Percentiles rank a stretch among this genome's conserved stretches.
Conservation (phyloP, 2,113 vertebrate genomes). For the Toxotes chatareus region DNA sequence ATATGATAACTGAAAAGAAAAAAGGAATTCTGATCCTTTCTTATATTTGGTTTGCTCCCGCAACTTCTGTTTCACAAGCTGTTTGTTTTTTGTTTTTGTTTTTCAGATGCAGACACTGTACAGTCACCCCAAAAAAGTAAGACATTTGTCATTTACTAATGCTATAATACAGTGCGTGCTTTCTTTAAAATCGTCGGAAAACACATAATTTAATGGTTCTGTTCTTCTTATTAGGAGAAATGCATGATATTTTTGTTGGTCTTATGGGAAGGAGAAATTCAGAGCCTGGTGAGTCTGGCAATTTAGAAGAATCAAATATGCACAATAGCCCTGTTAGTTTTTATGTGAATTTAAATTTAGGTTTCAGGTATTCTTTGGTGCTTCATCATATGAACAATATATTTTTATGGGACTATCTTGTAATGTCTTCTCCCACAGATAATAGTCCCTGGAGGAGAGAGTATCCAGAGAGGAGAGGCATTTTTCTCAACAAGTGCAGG, state of each 20-base stretch:
- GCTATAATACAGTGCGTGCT: not conserved
- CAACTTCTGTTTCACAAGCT: not conserved
- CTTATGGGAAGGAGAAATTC: constrained; percentile 92
- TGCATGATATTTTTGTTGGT: constrained; percentile 96
- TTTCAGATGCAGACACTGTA: constrained; percentile 67
- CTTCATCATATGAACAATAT: not conserved
- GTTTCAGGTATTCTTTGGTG: not conserved
- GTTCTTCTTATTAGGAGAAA: constrained; percentile 84
- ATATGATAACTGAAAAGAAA: not conserved
- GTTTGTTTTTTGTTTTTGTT: not conserved
- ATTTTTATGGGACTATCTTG: not conserved
- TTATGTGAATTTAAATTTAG: not conserved
- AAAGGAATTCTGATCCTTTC: not conserved
- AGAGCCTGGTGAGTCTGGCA: constrained; percentile 81
- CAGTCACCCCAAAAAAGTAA: constrained; percentile 83
- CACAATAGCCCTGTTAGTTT: not conserved
- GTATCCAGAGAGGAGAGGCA: constrained; percentile 77
- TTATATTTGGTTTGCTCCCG: not conserved
- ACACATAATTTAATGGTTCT: not conserved
- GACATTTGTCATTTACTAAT: constrained; percentile 5
- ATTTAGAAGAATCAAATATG: not conserved
- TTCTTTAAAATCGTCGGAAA: not conserved
- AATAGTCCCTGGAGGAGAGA: constrained; percentile 79
- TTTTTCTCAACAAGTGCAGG: constrained; percentile 85
- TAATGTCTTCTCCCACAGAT: constrained; percentile 70